phyloP scores from a whole-genome alignment of 1,140 invertebrate genomes.

The Theocolax elegans region DNA sequence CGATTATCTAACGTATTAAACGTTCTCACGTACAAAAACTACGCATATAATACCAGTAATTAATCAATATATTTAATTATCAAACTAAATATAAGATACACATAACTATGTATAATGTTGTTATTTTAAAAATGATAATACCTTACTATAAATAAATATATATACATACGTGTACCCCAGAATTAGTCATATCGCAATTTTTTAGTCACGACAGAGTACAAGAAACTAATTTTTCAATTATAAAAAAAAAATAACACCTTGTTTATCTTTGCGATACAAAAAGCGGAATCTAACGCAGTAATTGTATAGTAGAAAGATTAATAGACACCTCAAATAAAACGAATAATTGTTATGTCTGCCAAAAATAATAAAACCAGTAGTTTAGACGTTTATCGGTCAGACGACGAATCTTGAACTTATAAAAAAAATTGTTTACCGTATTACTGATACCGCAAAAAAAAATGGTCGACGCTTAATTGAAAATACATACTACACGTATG shows the following conservation, averaged over 20 bases:
- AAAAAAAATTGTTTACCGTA: slow-evolving; percentile 33
- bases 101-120: no score
- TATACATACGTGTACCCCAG: no score
- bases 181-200: no score
- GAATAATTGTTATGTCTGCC: neutral
- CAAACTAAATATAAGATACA: no score
- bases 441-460: no score
- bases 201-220: neutral
- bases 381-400: slow-evolving; percentile 34
- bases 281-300: neutral
- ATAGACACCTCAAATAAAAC: neutral
- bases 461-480: neutral
- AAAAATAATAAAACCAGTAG: slow-evolving; percentile 25
- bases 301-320: no score
- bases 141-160: no score
- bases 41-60: no score
- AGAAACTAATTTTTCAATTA: slow-evolving; percentile 1
- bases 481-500: neutral
- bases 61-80: no score
- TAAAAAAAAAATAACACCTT: neutral
- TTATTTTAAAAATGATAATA: no score
- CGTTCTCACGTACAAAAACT: no score
- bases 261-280: neutral
- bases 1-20: no score
- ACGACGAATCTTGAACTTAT: neutral